Evolutionary conservation across 1,140 invertebrate genomes (phyloP), one percentile per base, ranked within the genome.

Genomic region (Pseudobourletiella spinata): DNA sequence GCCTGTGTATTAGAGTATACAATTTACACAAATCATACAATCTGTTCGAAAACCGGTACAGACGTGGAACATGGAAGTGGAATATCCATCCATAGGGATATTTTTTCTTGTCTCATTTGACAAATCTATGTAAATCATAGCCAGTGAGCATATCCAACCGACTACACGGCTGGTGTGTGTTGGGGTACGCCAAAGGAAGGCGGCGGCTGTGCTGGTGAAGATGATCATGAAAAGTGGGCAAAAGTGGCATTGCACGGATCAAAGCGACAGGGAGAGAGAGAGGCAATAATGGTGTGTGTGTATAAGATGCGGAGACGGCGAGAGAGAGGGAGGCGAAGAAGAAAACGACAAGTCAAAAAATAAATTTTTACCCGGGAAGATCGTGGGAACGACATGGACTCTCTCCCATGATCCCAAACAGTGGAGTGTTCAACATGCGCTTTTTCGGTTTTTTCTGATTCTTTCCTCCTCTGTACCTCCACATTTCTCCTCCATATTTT

Each of bases 351-450:
- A 57, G 61, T 57, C 50, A 63, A 63, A 63, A 63, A 63, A 63
- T 58, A 63, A 63, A 63, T 63, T 63, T 63, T 63, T 63, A 63
- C 55, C 56, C 55, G 56, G 55, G 29, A 24, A 63, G 61, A 54
- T 54, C 61, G 61, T 63, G 61, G 61, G 61, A 63, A 57, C 44
- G 44, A 8, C 22, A 20, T 46, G 18, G 18, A 51, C 48, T 51
- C 32, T 39, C 32, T 39, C 32, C 32, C 32, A 39, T 39, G 32
- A 39, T 39, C 32, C 32, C n/a, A 22, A 25, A n/a, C 25, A 6
- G 6, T 26, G 25, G 18, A 51, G 48, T 6, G 43, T 46, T 25
- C 20, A 61, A 54, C 59, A 61, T 61, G 43, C 59, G 51, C 59
- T 61, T 61, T 61, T 61, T 61, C 59, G 59, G 59, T 61, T 61